These are phyloP conservation scores for Amphibalanus amphitrite DNA, from an alignment of 1,140 invertebrate genomes.

Conservation along the genomic window DNA sequence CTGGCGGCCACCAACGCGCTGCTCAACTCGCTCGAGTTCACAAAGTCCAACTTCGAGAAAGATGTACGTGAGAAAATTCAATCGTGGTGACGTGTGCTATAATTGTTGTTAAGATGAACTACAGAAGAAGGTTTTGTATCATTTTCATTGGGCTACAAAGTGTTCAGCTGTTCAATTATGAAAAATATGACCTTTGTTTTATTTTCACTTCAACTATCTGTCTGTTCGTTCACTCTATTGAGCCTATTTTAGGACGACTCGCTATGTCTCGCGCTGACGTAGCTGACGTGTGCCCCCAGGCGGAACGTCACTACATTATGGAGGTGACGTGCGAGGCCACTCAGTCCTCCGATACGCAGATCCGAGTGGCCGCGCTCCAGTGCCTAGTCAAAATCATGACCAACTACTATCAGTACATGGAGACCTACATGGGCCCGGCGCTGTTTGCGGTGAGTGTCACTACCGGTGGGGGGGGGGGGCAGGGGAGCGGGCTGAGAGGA, in stretches of 20 bases:
- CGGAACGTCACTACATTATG: slow-evolving; percentile 98
- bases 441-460: slow-evolving; percentile 64
- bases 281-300: slow-evolving; percentile 30
- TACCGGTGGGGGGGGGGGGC: too few species aligned
- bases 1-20: slow-evolving; percentile 92
- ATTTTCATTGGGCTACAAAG: too few species aligned
- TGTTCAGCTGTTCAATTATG: too few species aligned
- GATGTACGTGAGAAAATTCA: slow-evolving; percentile 51
- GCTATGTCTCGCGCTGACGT: too few species aligned
- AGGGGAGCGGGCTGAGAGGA: too few species aligned
- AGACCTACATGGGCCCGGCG: slow-evolving; percentile 93
- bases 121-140: too few species aligned
- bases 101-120: too few species aligned
- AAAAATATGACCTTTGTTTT: too few species aligned
- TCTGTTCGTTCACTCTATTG: too few species aligned
- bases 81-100: too few species aligned
- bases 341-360: slow-evolving; percentile 57
- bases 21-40: slow-evolving; percentile 97
- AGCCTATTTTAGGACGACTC: too few species aligned
- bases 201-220: too few species aligned
- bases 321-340: slow-evolving; percentile 74
- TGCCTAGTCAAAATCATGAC: slow-evolving; percentile 99
- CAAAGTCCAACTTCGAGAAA: slow-evolving; percentile 94
- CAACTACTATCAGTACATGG: slow-evolving; percentile 98
- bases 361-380: slow-evolving; percentile 87